Evolutionary conservation across 2,888 invertebrate species (phyloP).

Genomic region (Lasioglossum malachurum): DNA sequence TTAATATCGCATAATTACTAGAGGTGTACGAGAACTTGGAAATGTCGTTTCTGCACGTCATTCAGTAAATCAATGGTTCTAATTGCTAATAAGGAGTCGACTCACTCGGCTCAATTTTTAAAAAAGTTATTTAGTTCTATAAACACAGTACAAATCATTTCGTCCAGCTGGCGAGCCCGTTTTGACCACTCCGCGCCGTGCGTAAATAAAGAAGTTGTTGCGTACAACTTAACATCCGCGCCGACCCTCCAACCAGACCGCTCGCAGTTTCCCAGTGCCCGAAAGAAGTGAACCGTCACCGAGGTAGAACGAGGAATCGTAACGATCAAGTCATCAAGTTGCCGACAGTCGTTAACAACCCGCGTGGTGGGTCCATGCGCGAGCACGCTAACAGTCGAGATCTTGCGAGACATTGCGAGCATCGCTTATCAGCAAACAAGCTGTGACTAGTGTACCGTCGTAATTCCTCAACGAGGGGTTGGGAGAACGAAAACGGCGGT

Average conservation of each 20-base stretch:
- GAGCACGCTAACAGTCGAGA: neutral
- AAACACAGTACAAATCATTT: neutral
- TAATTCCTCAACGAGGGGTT: slow-evolving; percentile 28
- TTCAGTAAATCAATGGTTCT: too few species aligned
- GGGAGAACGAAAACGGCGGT: neutral
- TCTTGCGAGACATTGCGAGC: slow-evolving; percentile 5
- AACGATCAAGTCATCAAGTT: slow-evolving; percentile 25
- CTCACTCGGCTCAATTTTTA: too few species aligned
- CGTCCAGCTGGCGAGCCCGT: neutral
- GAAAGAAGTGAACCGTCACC: slow-evolving; percentile 1
- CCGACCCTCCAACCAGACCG: neutral
- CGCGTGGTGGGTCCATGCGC: neutral
- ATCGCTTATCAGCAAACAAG: slow-evolving; percentile 45
- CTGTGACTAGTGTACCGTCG: slow-evolving; percentile 24
- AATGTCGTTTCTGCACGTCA: too few species aligned
- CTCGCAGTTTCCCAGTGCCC: neutral
- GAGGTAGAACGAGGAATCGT: neutral
- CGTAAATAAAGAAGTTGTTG: neutral
- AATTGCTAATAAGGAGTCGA: too few species aligned
- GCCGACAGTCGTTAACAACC: slow-evolving; percentile 16
- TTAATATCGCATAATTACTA: too few species aligned
- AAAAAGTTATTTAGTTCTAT: too few species aligned
- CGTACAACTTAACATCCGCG: neutral
- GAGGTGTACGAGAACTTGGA: too few species aligned
- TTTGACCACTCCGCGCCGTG: neutral